Evolutionary conservation across 2,888 invertebrate genomes (phyloP), one percentile per base, ranked within the genome.

Genomic region (Drosophila fungiperda): DNA sequence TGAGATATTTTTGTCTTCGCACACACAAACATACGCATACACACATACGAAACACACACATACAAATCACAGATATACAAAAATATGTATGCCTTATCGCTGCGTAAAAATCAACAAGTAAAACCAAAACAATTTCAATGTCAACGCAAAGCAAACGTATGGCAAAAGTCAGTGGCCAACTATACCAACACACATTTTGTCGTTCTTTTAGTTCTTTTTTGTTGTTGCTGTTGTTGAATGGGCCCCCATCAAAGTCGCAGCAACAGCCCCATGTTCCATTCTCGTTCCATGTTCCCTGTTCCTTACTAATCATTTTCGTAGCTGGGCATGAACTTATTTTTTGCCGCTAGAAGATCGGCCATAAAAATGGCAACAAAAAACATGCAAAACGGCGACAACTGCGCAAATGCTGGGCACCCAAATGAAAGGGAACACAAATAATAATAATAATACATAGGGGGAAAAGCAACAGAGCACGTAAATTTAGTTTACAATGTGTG

Each of bases 51-150:
- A 35, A 32, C n/a, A 45, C 7, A 72, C 38, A 74, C 49, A 23
- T 40, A 20, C 42, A 15, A 40, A 32, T 20, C 7, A 23, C 35
- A 35, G 36, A 33, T n/a, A 63, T 38, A 53, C 57, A 81, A 75
- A 76, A 66, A 74, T 85, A 69, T 83, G 81, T 79, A 60, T 78
- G 90, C 70, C 89, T 87, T 87, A 90, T 90, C 89, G 85, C 82
- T 78, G 89, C 78, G 82, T 80, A 78, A 72, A 77, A 87, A 87
- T 90, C 90, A 85, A 89, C 89, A 89, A 77, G 49, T 57, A 72
- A 77, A 78, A 73, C 75, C 70, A 73, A 90, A 86, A 86, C 87
- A 82, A 89, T 87, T 90, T 90, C 87, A 87, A 87, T 90, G 90
- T 90, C 90, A 87, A 90, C 87, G 86, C 79, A 72, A 32, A 66